These are phyloP conservation scores for Gnathonemus echidnorhynchus DNA, from an alignment of 2,113 vertebrate species.

Conservation along the genomic window DNA sequence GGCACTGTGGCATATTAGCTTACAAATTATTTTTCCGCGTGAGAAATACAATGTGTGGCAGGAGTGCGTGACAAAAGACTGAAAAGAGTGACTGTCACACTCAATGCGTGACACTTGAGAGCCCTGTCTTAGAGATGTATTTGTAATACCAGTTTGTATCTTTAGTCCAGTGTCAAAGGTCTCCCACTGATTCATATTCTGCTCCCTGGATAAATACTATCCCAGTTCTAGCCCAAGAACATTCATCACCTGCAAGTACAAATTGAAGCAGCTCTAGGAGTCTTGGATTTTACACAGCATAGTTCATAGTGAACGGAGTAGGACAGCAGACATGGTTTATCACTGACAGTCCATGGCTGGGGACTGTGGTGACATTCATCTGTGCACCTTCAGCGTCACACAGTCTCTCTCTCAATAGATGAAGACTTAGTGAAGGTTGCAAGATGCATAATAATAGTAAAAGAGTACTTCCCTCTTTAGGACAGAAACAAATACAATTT, in stretches of 20 bases:
- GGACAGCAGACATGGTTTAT: background rate
- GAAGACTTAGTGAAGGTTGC: background rate
- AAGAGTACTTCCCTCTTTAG: background rate
- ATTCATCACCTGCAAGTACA: background rate
- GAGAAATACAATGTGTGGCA: too few relatives aligned
- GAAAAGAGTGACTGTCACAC: too few relatives aligned
- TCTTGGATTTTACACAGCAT: background rate
- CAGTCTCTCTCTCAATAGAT: background rate
- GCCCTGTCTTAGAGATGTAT: background rate
- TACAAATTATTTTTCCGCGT: too few relatives aligned
- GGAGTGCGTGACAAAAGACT: too few relatives aligned
- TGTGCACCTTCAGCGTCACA: background rate
- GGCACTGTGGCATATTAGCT: too few relatives aligned
- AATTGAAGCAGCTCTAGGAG: background rate
- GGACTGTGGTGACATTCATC: background rate
- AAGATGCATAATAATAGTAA: background rate
- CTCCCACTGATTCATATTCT: background rate
- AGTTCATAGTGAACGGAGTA: background rate
- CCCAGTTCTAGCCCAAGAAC: background rate
- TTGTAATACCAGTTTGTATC: background rate
- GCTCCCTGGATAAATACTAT: background rate
- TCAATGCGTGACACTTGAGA: too few relatives aligned
- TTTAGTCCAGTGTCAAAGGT: background rate
- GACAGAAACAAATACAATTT: background rate
- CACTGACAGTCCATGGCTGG: background rate